Evolutionary conservation across 2,113 vertebrate genomes (phyloP).

Genomic region (Xenopus borealis): DNA sequence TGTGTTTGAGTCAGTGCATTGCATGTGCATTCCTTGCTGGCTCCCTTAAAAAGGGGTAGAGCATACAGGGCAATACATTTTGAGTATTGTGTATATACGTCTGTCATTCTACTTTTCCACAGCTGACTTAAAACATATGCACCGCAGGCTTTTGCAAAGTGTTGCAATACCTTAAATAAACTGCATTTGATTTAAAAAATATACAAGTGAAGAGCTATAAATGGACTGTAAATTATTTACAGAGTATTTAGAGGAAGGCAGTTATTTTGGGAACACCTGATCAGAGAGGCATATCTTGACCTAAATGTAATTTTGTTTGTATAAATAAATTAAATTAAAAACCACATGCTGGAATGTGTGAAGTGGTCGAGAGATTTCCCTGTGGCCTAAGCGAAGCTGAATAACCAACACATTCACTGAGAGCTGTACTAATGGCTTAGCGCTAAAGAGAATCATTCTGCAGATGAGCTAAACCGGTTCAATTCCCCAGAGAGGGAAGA

Average conservation of each 20-base stretch:
- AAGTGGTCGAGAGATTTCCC: constrained; percentile 26
- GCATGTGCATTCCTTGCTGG: too few relatives aligned
- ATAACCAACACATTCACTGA: constrained; percentile 10
- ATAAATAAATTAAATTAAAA: constrained; percentile 15
- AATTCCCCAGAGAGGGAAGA: constrained; percentile 21
- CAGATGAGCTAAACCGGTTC: constrained; percentile 21
- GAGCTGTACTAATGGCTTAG: constrained; percentile 20
- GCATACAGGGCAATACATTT: too few relatives aligned
- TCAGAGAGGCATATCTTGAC: background rate
- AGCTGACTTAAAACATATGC: too few relatives aligned
- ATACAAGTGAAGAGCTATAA: background rate
- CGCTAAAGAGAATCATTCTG: constrained; percentile 22
- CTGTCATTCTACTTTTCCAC: too few relatives aligned
- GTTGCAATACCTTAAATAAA: background rate
- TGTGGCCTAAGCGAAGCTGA: constrained; percentile 15
- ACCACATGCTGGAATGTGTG: constrained; percentile 12
- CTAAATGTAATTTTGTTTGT: background rate
- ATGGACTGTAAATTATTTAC: background rate
- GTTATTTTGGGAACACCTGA: background rate
- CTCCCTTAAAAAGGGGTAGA: too few relatives aligned
- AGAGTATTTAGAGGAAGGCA: background rate
- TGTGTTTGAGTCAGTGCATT: too few relatives aligned
- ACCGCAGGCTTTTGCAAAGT: too few relatives aligned
- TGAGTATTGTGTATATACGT: too few relatives aligned
- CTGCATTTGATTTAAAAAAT: background rate